Evolutionary conservation across 2,888 invertebrate species (phyloP).

Genomic region (Phaonia tiefii): DNA sequence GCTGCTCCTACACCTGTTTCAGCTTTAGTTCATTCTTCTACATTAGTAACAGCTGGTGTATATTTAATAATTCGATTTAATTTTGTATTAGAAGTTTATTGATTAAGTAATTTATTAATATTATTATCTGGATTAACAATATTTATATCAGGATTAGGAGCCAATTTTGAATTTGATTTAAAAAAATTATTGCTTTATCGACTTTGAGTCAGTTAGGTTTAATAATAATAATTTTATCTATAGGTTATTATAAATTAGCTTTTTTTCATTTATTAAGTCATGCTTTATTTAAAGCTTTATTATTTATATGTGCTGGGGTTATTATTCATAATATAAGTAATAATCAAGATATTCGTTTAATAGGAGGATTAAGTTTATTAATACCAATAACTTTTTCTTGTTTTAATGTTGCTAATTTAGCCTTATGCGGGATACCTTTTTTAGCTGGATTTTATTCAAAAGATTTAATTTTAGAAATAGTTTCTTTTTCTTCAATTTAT

Average conservation of each 20-base stretch:
- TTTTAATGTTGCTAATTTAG: constrained; percentile 83
- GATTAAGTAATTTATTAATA: constrained; percentile 82
- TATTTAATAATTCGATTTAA: constrained; percentile 88
- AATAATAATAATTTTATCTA: constrained; percentile 85
- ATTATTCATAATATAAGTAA: constrained; percentile 85
- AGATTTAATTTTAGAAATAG: constrained; percentile 84
- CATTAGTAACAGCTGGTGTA: constrained; percentile 88
- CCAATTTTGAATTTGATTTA: constrained; percentile 71
- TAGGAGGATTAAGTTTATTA: constrained; percentile 81
- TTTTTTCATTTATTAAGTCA: constrained; percentile 88
- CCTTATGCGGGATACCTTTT: constrained; percentile 85
- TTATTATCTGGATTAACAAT: constrained; percentile 83
- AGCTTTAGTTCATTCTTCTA: constrained; percentile 89
- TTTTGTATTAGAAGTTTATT: constrained; percentile 80
- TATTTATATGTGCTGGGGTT: constrained; percentile 87
- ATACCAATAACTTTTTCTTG: constrained; percentile 82
- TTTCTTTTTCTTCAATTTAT: constrained; percentile 82
- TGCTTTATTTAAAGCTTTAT: constrained; percentile 88
- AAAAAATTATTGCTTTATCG: neutral
- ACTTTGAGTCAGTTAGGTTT: constrained; percentile 82
- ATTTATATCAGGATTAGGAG: constrained; percentile 83
- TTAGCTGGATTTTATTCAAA: constrained; percentile 85
- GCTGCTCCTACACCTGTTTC: constrained; percentile 89
- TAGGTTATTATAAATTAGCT: constrained; percentile 82
- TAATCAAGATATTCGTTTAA: constrained; percentile 85